Evolutionary conservation across 2,113 vertebrate genomes (phyloP), one percentile per base, ranked within the genome.

Genomic region (Heliornis fulica): DNA sequence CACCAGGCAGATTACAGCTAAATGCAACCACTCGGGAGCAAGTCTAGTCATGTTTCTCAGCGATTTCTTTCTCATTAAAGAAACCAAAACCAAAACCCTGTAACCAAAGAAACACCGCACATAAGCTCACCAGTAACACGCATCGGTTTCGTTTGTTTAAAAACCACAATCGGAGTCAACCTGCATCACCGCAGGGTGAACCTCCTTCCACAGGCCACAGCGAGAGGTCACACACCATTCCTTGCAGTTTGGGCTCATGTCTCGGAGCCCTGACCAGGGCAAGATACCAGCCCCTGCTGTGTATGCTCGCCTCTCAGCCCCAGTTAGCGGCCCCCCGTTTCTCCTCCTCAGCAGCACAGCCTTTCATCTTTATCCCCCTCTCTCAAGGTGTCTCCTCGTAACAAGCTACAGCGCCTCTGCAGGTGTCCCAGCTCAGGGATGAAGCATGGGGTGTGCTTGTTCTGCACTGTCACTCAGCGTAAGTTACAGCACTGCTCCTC

Each of bases 261-360:
- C 65, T 53, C 71, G 31, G 53, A 85, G 28, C 10, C 53, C 54
- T 5, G 59, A 59, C 25, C 57, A 72, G 25, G 36, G 45, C 41
- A 41, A 41, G 34, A 22, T 5, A 72, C 9, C 51, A 51, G n/a
- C 63, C 76, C 15, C 31, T 53, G 40, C 38, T 57, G 7, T 21
- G 34, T 57, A 9, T 25, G 34, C 16, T 50, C 31, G 50, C 41
- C 80, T 50, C 32, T 71, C 38, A 63, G 1, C 5, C n/a, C 22
- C 23, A 34, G 28, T 43, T 36, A 4, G 1, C 1, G 2, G 50
- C 54, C 43, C 0, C 0, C 29, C 41, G 29, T 19, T 87, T 22
- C 50, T 77, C 15, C 28, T 45, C 53, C 72, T 79, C 60, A 72
- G 76, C 63, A 83, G 71, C 53, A 41, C 72, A 61, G 31, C 17